phyloP scores from a whole-genome alignment of 2,113 vertebrate genomes.

The Pyrgilauda ruficollis region DNA sequence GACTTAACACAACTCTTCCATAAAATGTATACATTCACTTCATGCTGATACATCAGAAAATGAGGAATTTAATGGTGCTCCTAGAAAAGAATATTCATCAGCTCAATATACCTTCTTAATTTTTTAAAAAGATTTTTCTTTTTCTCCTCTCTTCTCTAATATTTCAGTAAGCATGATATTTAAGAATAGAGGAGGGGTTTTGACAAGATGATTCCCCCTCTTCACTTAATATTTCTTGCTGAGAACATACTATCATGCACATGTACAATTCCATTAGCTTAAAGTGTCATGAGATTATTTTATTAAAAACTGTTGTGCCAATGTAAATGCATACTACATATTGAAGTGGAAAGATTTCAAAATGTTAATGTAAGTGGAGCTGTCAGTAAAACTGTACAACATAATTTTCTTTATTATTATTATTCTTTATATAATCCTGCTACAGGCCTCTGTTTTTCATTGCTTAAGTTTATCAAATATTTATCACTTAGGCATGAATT shows the following conservation, averaged over 20 bases:
- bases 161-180: slow-evolving; percentile 38
- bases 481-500: background rate
- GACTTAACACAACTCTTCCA: slow-evolving; percentile 25
- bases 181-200: slow-evolving; percentile 24
- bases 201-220: background rate
- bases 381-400: background rate
- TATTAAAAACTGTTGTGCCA: background rate
- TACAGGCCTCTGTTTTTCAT: background rate
- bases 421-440: background rate
- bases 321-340: background rate
- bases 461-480: background rate
- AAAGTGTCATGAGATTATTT: background rate
- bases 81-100: slow-evolving; percentile 11
- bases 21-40: background rate
- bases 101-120: background rate
- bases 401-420: background rate
- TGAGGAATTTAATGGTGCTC: background rate
- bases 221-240: slow-evolving; percentile 56
- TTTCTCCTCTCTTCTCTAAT: slow-evolving; percentile 47
- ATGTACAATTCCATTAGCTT: slow-evolving; percentile 39
- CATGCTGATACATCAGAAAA: background rate
- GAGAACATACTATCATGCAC: slow-evolving; percentile 39
- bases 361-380: background rate
- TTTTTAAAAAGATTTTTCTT: slow-evolving; percentile 47
- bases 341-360: background rate